phyloP scores from a whole-genome alignment of 2,113 vertebrate genomes.

The Sphaerodactylus townsendi region DNA sequence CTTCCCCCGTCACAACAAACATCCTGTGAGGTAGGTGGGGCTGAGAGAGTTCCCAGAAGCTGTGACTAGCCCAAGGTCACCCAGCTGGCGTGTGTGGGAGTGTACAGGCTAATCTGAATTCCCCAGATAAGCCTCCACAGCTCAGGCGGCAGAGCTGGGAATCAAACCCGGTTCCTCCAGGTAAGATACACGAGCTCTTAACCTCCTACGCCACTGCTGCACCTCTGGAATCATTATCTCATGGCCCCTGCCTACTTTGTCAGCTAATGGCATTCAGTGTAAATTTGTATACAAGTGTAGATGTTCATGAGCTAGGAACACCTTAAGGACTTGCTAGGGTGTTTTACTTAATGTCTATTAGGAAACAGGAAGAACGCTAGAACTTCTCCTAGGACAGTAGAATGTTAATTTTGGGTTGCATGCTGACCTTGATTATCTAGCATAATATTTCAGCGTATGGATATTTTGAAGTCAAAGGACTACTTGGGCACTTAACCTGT shows the following conservation, averaged over 20 bases:
- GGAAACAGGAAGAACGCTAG: not conserved
- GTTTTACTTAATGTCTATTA: not conserved
- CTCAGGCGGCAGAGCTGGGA: no score
- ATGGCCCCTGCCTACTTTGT: not conserved
- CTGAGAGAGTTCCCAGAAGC: no score
- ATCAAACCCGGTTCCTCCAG: no score
- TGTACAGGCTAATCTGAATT: no score
- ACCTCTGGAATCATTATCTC: not conserved
- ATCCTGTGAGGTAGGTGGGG: no score
- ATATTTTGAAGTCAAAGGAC: not conserved
- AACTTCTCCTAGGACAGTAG: not conserved
- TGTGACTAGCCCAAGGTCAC: no score
- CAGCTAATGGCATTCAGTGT: not conserved
- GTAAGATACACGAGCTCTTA: no score
- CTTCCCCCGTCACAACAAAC: no score
- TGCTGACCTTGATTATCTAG: not conserved
- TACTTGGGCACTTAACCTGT: not conserved
- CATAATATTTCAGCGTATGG: not conserved
- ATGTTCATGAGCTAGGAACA: not conserved
- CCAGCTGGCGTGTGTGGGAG: no score
- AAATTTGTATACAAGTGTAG: not conserved
- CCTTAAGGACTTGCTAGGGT: not conserved
- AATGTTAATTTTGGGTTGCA: not conserved
- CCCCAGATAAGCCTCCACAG: no score
- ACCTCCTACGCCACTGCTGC: no score